A percentile compares a stretch with the other conserved stretches of the same genome.
These are phyloP conservation scores for Sitobion miscanthi DNA, from an alignment of 1,140 invertebrate species.

Conservation along the genomic window DNA sequence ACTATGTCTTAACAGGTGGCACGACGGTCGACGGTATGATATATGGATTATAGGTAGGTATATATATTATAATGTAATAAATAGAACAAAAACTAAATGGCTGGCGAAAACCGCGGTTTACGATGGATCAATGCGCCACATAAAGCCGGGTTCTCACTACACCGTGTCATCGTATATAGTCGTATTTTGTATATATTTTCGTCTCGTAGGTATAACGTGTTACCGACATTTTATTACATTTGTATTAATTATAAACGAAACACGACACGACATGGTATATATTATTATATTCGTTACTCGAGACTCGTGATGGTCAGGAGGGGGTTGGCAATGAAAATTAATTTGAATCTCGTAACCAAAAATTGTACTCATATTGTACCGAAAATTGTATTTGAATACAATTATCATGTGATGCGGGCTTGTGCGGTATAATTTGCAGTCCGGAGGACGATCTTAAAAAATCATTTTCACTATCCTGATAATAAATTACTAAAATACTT, in stretches of 20 bases:
- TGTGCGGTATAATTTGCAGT: not conserved
- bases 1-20: too few species aligned
- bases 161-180: not conserved
- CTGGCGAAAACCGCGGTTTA: not conserved
- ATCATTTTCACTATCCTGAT: not conserved
- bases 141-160: too few species aligned
- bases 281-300: not conserved
- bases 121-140: not conserved
- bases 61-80: too few species aligned
- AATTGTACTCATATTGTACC: not conserved
- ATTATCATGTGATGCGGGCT: not conserved
- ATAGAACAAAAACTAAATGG: not conserved
- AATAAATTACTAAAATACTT: not conserved
- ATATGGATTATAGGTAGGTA: too few species aligned
- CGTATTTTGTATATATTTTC: not conserved
- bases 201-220: not conserved
- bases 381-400: not conserved
- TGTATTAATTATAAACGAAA: too few species aligned
- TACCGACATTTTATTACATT: too few species aligned
- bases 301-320: not conserved
- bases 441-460: not conserved
- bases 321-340: not conserved
- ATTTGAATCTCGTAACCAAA: not conserved
- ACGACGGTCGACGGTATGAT: not conserved
- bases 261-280: too few species aligned